A percentile compares a stretch with the other conserved stretches of the same genome.
These are phyloP conservation scores for Ctenicera cuprea DNA, from an alignment of 2,888 invertebrate species.

Conservation along the genomic window DNA sequence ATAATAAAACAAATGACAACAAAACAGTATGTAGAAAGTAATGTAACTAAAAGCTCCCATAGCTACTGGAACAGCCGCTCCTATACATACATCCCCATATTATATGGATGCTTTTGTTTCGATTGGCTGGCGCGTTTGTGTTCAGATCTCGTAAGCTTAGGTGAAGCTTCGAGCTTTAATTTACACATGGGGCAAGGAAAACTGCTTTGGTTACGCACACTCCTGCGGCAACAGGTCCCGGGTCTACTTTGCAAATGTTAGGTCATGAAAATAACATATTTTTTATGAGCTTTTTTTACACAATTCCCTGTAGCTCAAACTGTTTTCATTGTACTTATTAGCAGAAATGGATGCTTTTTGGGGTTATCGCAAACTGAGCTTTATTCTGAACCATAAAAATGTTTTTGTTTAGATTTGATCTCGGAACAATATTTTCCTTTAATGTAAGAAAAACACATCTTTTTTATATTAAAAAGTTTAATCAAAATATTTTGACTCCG, in stretches of 20 bases:
- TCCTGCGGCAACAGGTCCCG: conserved; percentile 22
- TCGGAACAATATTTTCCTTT: too few relatives aligned
- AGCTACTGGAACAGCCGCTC: neutral
- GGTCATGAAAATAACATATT: conserved; percentile 2
- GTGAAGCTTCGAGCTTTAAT: conserved; percentile 21
- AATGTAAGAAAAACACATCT: too few relatives aligned
- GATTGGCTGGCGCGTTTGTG: conserved; percentile 10
- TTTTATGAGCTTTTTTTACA: conserved; percentile 6
- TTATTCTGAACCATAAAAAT: too few relatives aligned
- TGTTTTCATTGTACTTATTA: too few relatives aligned
- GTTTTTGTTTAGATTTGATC: too few relatives aligned
- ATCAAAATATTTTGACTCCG: too few relatives aligned
- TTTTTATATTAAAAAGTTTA: too few relatives aligned
- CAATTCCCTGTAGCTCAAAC: neutral
- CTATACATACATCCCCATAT: neutral
- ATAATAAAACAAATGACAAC: neutral
- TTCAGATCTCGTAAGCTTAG: conserved; percentile 7
- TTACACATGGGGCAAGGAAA: conserved; percentile 10
- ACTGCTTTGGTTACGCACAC: conserved; percentile 10
- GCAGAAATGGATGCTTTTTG: too few relatives aligned
- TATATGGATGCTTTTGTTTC: conserved; percentile 7
- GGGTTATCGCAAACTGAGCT: too few relatives aligned
- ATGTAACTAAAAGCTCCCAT: conserved; percentile 14
- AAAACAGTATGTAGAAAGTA: neutral
- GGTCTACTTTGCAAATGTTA: conserved; percentile 8